Base-by-base conservation (phyloP, 2,113 vertebrate species). In the Anarhynchus alexandrinus region DNA sequence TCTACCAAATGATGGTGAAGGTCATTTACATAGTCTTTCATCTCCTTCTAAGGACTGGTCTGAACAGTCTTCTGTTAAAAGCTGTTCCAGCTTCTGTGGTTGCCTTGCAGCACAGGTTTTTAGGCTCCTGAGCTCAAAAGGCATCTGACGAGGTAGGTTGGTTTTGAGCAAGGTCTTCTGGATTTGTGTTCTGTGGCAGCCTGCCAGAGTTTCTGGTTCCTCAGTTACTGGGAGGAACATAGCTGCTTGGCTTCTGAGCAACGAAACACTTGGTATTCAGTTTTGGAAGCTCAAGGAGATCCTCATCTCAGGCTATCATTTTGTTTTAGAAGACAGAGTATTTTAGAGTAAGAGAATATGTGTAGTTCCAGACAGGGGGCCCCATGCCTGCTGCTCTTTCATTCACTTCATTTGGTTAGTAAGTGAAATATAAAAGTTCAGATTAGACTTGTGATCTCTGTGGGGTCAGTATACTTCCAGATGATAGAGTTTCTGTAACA, bases 71-170 rank as follows among this genome's bases (percentile, higher is more conserved):
- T 65, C 61, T 90, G 52, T 80, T 92, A 49, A 92, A 82, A 91
- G 61, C 73, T 85, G 49, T 90, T 96, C 73, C 84, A 96, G 84
- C 78, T 88, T 94, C 74, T 93, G 94, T 82, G 92, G 79, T 88
- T 96, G 92, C 96, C 92, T 97, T 96, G 93, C 92, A 97, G 96
- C 94, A 77, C 82, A 85, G 92, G 93, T 96, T 97, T 96, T 96
- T 86, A 80, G 90, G 54, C 70, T 96, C 34, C 66, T 73, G 34
- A 94, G 86, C 89, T 94, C 65, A 72, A 82, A 91, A 91, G 87
- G 81, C 90, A 82, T 89, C 95, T 93, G 92, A 72, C 0, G 1
- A 90, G 8, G 62, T 93, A 69, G 93, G 91, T 5, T 95, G 93
- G 71, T 87, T 94, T 96, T 94, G 78, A 91, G 87, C 82, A 80